Base-by-base conservation (phyloP, 1,140 invertebrate genomes). In the Drosophila cardini region DNA sequence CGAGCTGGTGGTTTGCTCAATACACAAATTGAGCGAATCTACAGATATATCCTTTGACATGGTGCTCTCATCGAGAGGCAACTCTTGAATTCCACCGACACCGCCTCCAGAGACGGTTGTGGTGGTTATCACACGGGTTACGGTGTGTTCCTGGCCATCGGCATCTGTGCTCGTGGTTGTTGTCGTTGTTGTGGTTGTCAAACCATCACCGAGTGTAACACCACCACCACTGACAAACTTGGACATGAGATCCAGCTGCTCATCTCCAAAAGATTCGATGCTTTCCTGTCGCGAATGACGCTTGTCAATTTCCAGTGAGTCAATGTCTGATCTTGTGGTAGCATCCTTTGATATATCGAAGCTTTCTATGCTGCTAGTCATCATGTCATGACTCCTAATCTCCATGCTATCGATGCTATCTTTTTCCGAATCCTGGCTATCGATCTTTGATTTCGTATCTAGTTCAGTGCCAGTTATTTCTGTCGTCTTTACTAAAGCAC, bases 351-450 rank as follows among this genome's bases (percentile, higher is more conserved):
- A 92, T n/a, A 93, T 92, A 83, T 95, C 95, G 63, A 95, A 94
- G 40, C 94, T 95, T 83, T 95, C 94, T 8, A 94, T 94, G 84
- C 94, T 95, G 52, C 94, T 93, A 10, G 94, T 94, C 94, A 94
- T 94, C 62, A 93, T 81, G 77, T 94, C 93, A 26, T 92, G 84
- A 73, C 92, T 91, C 40, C 92, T 93, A 74, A 93, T 92, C 57
- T 95, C 94, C 73, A 95, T 91, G 78, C 94, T 94, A 75, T 95
- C 94, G 10, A 93, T 93, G 72, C 94, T 94, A n/a, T 92, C 93
- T 58, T 93, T 92, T 18, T 93, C 92, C 0, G 87, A 91, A 18
- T 83, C 81, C 36, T 82, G 78, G 16, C 86, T 90, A 11, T 80
- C 83, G 21, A 82, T 82, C 38, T 80, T 82, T 0, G 77, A 76